Evolutionary conservation across 2,113 vertebrate genomes (phyloP).

Genomic region (Calypte anna): DNA sequence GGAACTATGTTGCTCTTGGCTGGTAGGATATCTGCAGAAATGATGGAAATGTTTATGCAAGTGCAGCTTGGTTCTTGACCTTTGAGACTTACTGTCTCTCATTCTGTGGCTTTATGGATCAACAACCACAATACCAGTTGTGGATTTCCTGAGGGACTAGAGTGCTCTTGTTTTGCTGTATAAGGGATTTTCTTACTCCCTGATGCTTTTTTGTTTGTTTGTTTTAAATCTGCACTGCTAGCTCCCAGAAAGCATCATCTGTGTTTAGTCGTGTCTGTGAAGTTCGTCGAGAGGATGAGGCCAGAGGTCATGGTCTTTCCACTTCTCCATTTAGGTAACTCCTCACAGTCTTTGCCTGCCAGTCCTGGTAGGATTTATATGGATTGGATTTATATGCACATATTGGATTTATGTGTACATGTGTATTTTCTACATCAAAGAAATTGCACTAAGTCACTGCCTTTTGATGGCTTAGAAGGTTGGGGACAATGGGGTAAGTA

Average conservation of each 20-base stretch:
- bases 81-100: background rate
- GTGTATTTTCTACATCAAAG: constrained; percentile 6
- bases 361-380: background rate
- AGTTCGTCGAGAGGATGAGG: constrained; percentile 77
- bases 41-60: background rate
- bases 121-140: background rate
- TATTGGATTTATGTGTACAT: constrained; percentile 12
- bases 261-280: constrained; percentile 89
- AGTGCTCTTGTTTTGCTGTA: background rate
- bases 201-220: constrained; percentile 37
- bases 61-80: background rate
- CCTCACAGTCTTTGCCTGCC: background rate
- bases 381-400: constrained; percentile 4
- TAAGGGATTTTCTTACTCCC: background rate
- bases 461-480: constrained; percentile 30
- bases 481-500: background rate
- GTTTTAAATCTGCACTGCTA: constrained; percentile 57
- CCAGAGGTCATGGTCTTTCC: constrained; percentile 62
- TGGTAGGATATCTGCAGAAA: background rate
- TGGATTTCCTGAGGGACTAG: background rate
- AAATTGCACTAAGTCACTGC: constrained; percentile 20
- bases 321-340: constrained; percentile 78
- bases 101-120: background rate
- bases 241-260: constrained; percentile 78
- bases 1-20: background rate